Evolutionary conservation across 2,113 vertebrate species (phyloP).

Genomic region (Pelvicachromis taeniatus): DNA sequence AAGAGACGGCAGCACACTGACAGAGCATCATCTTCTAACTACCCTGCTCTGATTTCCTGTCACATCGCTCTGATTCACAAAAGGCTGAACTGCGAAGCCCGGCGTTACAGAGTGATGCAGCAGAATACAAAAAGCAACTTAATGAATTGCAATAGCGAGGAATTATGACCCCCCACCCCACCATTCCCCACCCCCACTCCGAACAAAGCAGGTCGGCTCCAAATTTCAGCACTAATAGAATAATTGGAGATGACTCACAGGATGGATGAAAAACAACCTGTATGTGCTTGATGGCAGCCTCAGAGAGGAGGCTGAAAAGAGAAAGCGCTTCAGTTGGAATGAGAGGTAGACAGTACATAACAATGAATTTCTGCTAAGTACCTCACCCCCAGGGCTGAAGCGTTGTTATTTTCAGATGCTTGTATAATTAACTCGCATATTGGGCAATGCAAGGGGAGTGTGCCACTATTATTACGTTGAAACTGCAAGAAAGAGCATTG

Average conservation of each 20-base stretch:
- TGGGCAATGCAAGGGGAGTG: background rate
- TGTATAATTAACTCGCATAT: background rate
- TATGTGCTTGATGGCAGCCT: background rate
- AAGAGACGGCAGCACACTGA: background rate
- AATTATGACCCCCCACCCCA: background rate
- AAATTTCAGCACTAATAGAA: conserved; percentile 11
- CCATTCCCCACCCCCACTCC: background rate
- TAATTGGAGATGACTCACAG: conserved; percentile 40
- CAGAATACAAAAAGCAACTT: background rate
- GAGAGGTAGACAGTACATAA: background rate
- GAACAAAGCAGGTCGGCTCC: background rate
- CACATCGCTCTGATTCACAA: background rate
- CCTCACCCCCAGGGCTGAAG: background rate
- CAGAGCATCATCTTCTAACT: background rate
- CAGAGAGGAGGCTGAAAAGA: background rate
- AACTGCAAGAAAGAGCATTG: background rate
- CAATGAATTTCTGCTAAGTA: background rate
- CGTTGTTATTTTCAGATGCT: background rate
- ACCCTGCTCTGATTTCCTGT: background rate
- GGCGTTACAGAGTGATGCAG: background rate
- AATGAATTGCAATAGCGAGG: background rate
- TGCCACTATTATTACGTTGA: background rate
- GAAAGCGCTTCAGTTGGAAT: conserved; percentile 1
- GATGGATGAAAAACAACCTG: conserved; percentile 5
- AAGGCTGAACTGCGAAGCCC: background rate